These are phyloP conservation scores for Dolichoris vasculosae DNA, from an alignment of 1,140 invertebrate species.

Conservation along the genomic window DNA sequence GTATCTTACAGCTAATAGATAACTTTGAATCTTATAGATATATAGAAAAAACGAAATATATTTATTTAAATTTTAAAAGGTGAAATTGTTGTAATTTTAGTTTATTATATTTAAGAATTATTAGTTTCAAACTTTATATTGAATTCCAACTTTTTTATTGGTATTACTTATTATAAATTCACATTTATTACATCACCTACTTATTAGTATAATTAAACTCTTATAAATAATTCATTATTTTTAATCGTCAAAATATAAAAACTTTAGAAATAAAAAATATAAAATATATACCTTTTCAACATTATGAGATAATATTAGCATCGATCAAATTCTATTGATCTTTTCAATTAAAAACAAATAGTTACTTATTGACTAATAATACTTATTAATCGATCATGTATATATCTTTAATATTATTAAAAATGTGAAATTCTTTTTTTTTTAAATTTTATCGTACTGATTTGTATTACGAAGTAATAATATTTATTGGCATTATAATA, in stretches of 20 bases:
- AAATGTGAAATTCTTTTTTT: too few species aligned
- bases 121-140: not conserved
- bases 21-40: too few species aligned
- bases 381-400: not conserved
- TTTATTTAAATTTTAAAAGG: too few species aligned
- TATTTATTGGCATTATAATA: not conserved
- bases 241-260: not conserved
- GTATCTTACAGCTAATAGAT: too few species aligned
- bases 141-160: not conserved
- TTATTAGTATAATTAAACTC: not conserved
- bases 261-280: not conserved
- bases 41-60: too few species aligned
- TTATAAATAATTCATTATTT: not conserved
- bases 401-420: not conserved
- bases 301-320: not conserved
- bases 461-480: not conserved
- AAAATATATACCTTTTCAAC: not conserved
- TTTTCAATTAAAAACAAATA: not conserved
- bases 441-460: too few species aligned
- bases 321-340: not conserved
- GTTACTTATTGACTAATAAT: too few species aligned
- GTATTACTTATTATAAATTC: not conserved
- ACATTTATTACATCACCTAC: not conserved
- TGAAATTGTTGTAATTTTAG: too few species aligned
- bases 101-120: not conserved